Base-by-base conservation (phyloP, 2,888 invertebrate species). In the Sphaerophoria taeniata region DNA sequence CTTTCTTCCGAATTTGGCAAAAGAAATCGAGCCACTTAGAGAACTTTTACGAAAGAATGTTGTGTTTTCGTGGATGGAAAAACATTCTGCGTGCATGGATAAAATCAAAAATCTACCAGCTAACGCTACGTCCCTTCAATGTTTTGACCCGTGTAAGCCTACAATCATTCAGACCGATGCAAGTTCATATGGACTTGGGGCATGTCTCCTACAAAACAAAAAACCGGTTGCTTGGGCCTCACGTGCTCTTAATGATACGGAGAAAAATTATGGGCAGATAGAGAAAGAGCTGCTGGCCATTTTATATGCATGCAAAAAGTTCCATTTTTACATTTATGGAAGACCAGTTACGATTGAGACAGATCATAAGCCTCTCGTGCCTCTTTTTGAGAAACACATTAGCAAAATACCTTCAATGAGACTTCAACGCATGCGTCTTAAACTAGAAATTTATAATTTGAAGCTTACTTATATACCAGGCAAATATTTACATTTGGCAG, bases 1-100 rank as follows among this genome's bases (percentile, higher is more conserved):
- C 12, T 88, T 86, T 84, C 63, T 88, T 72, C 82, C 82, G 1
- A 78, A 87, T 74, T 51, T 87, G 31, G 73, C 79, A 36, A 69
- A 72, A 11, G 34, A 79, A 14, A 70, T 76, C 9, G 70, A 60
- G n/a, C 85, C 80, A 14, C 63, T 81, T 11, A 56, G 81, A 12
- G 71, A 71, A 1, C 49, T 71, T n/a, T 60, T 71, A 11, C 33
- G 47, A 0, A 72, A 72, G 49, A 60, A 72, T 36, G 49, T 60
- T 24, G 36, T 31, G 4, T 72, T 49, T 12, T 36, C 11, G 14
- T 73, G 45, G 72, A 49, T 72, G 31, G 16, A 43, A 47, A 61
- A 61, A 39, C 45, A 71, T 45, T 58, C 58, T 0, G 36, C 56
- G 24, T 47, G 49, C 9, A 60, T 60, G 36, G 5, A 24, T 7